Base-by-base conservation (phyloP, 2,888 invertebrate species). In the Busseola fusca region DNA sequence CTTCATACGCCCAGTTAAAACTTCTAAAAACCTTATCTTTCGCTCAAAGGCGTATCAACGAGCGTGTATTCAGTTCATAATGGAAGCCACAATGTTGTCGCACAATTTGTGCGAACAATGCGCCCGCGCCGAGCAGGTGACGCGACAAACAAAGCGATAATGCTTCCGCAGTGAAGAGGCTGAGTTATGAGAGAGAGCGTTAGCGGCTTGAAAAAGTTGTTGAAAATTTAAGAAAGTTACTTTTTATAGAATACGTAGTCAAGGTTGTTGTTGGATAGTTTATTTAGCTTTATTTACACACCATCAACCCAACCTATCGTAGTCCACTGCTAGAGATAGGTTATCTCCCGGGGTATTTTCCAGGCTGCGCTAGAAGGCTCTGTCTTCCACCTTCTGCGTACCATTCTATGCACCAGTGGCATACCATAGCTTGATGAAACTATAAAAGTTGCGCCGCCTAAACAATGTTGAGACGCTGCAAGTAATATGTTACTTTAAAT, bases 51-150 rank as follows among this genome's bases (percentile, higher is more conserved):
- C 64, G 50, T 72, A 68, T 67, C 66, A 67, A 57, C 65, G 64
- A 65, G 50, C 67, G 64, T 59, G 58, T 63, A 54, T 58, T 45
- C 14, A 21, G 45, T 40, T 10, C 25, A 21, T 34, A 34, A 34
- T 5, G 34, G n/a, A 0, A 6, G 58, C 45, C 16, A 66, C 66
- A 59, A 57, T 63, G 73, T 78, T 62, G 82, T 74, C 74, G 74
- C 60, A 65, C 74, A 74, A 74, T 78, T 82, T 64, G 68, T 34
- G 16, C 60, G 76, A 69, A 82, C 80, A 80, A 80, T 82, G 62
- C 70, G 79, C 82, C 80, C 80, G 80, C 78, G 72, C 69, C 74
- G 76, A 76, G 58, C 79, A 83, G 76, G 74, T 81, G 72, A 73
- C 72, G 75, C 57, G 59, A 57, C 63, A 74, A 77, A 78, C 85